These are phyloP conservation scores for Perognathus longimembris DNA, from an alignment of 2,113 vertebrate genomes.

Conservation along the genomic window DNA sequence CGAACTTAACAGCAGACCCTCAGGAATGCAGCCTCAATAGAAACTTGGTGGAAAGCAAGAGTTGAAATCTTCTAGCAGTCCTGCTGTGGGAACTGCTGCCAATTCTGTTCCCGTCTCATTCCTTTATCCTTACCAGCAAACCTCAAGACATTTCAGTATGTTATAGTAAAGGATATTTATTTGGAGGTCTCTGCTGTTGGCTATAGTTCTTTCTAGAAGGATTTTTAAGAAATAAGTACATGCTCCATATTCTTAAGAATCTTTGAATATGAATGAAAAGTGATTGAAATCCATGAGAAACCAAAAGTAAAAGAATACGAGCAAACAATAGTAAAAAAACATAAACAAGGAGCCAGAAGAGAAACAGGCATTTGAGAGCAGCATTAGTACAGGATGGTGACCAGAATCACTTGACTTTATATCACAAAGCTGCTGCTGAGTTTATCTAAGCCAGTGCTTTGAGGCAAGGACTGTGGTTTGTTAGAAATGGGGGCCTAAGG, in stretches of 20 bases:
- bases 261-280: neutral
- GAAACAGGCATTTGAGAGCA: neutral
- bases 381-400: neutral
- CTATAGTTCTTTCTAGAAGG: neutral
- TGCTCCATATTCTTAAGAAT: neutral
- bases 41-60: slow-evolving; percentile 10
- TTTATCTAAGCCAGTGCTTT: neutral
- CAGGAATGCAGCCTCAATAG: slow-evolving; percentile 12
- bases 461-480: neutral
- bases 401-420: neutral
- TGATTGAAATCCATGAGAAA: slow-evolving; percentile 2
- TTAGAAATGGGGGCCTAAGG: neutral
- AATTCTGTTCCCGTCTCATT: neutral
- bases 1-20: neutral
- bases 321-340: neutral
- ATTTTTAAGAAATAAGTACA: neutral
- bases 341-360: neutral
- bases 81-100: neutral
- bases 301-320: neutral
- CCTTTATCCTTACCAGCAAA: neutral
- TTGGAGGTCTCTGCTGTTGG: neutral
- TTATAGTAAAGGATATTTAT: neutral
- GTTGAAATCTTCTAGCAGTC: neutral
- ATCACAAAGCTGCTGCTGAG: neutral
- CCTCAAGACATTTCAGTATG: neutral